phyloP scores from a whole-genome alignment of 2,888 invertebrate genomes.

The Nebria salina region DNA sequence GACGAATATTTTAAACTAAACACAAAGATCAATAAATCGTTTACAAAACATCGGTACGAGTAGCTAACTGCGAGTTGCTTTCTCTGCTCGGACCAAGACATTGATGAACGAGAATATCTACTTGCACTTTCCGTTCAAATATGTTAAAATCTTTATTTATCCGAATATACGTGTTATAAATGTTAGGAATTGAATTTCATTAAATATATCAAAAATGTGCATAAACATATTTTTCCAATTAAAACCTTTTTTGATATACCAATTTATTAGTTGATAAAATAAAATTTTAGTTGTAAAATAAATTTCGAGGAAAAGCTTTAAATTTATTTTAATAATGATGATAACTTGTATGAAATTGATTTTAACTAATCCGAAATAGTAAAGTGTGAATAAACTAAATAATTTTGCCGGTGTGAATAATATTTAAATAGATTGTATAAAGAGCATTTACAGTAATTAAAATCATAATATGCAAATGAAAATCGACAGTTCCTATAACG shows the following conservation, averaged over 20 bases:
- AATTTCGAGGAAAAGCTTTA: too few species aligned
- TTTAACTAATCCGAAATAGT: neutral
- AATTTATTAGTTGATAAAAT: too few species aligned
- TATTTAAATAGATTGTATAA: neutral
- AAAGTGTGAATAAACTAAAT: neutral
- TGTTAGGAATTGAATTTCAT: neutral
- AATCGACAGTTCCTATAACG: slow-evolving; percentile 1
- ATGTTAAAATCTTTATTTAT: neutral
- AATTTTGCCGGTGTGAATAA: too few species aligned
- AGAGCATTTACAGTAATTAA: neutral
- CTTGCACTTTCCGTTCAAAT: neutral
- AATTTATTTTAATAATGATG: too few species aligned
- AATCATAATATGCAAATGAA: neutral
- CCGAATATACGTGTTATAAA: too few species aligned
- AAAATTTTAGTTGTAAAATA: too few species aligned
- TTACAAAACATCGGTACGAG: neutral
- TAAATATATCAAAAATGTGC: neutral
- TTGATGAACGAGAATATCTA: neutral
- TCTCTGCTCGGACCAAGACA: neutral
- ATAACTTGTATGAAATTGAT: too few species aligned
- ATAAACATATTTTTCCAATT: too few species aligned
- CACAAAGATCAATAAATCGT: neutral
- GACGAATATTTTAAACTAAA: neutral
- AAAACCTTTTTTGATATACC: too few species aligned
- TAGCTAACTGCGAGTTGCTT: neutral